phyloP scores from a whole-genome alignment of 1,140 invertebrate genomes.

The Brachionus sp. region DNA sequence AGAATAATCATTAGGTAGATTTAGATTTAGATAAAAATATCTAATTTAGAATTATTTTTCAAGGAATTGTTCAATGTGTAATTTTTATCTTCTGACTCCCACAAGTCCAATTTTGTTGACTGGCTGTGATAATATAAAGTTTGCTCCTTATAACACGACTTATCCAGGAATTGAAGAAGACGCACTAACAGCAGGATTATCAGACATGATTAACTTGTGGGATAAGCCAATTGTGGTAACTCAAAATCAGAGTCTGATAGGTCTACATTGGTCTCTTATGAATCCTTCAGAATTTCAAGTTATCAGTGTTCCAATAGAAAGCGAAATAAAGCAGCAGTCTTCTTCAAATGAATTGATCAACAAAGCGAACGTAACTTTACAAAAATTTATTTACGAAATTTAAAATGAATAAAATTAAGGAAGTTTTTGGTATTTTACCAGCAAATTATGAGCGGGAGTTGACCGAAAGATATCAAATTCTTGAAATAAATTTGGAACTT shows the following conservation, averaged over 20 bases:
- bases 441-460: conserved; percentile 11
- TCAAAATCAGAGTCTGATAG: conserved; percentile 31
- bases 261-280: conserved; percentile 18
- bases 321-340: not conserved
- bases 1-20: conserved; percentile 23
- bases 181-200: not conserved
- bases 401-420: not conserved
- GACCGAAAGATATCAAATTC: not conserved
- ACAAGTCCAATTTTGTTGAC: conserved; percentile 39
- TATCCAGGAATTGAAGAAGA: conserved; percentile 37
- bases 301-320: conserved; percentile 25
- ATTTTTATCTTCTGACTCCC: conserved; percentile 16
- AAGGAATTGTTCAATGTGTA: conserved; percentile 42
- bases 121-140: conserved; percentile 39
- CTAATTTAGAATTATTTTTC: not conserved
- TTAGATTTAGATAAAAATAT: not conserved
- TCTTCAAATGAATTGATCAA: not conserved
- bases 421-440: conserved; percentile 31
- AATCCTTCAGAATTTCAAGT: conserved; percentile 12
- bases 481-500: conserved; percentile 16
- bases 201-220: conserved; percentile 24
- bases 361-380: conserved; percentile 20
- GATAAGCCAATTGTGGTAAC: conserved; percentile 40
- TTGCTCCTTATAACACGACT: conserved; percentile 20
- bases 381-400: not conserved